Conservation (phyloP, 2,113 vertebrate species). For the Balaenoptera acutorostrata region DNA sequence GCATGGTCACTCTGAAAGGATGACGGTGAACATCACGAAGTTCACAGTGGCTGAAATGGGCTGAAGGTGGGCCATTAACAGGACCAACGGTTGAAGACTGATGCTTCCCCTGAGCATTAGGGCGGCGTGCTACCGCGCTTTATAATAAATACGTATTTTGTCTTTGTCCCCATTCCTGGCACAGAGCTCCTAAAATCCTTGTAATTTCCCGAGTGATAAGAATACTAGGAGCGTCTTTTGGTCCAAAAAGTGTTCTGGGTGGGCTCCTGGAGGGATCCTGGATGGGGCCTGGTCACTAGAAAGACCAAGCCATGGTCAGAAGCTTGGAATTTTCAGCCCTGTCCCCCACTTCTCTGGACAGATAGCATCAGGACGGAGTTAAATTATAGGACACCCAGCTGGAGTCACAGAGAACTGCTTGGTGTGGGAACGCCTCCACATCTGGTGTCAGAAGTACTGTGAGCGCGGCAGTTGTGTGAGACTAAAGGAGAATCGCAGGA, state of each 20-base stretch:
- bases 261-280: not conserved
- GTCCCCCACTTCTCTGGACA: not conserved
- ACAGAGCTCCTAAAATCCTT: too few relatives aligned
- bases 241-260: not conserved
- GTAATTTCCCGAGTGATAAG: too few relatives aligned
- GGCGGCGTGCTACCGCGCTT: not conserved
- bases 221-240: too few relatives aligned
- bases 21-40: accelerated
- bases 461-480: not conserved
- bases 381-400: too few relatives aligned
- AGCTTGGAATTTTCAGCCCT: not conserved
- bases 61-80: not conserved
- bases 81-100: accelerated
- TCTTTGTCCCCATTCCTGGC: too few relatives aligned
- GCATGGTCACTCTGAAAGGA: not conserved
- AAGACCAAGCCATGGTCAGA: not conserved
- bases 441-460: not conserved
- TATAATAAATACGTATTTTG: not conserved
- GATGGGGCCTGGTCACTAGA: not conserved
- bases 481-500: not conserved
- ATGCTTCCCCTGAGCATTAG: not conserved
- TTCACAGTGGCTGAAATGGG: not conserved
- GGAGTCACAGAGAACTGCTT: not conserved
- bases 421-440: too few relatives aligned
- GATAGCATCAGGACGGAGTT: not conserved